Evolutionary conservation across 2,113 vertebrate species (phyloP).

Genomic region (Perca fluviatilis): DNA sequence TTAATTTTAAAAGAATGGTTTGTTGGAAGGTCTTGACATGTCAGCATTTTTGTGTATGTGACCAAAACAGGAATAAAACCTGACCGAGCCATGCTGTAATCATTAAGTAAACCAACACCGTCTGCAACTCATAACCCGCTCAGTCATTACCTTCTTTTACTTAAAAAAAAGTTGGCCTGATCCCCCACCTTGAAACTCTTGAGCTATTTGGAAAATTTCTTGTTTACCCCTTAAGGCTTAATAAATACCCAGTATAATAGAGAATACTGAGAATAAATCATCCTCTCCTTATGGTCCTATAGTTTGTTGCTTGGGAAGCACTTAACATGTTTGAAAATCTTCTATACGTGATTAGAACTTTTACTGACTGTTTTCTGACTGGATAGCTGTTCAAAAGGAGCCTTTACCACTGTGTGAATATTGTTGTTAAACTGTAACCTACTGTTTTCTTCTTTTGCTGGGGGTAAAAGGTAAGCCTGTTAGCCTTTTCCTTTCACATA

Average conservation of each 20-base stretch:
- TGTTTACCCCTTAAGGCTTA: conserved; percentile 46
- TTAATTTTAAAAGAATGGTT: conserved; percentile 15
- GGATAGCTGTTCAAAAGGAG: conserved; percentile 3
- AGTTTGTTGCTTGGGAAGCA: background rate
- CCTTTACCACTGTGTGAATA: background rate
- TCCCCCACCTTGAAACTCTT: background rate
- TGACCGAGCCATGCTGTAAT: conserved; percentile 2
- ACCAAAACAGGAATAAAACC: background rate
- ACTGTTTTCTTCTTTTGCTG: conserved; percentile 31
- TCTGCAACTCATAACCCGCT: conserved; percentile 42
- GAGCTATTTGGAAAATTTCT: conserved; percentile 8
- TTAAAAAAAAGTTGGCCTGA: background rate
- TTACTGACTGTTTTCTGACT: background rate
- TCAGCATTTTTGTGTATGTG: background rate
- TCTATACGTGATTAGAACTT: background rate
- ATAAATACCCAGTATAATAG: conserved; percentile 9
- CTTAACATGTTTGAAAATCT: conserved; percentile 6
- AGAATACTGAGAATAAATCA: too few relatives aligned
- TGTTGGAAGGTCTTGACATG: conserved; percentile 13
- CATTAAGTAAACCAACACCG: conserved; percentile 29
- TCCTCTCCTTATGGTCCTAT: background rate
- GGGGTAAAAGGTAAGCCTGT: conserved; percentile 35
- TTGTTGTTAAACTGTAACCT: conserved; percentile 14
- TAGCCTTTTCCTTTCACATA: conserved; percentile 58
- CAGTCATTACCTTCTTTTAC: background rate